Percentiles rank a stretch among this genome's conserved stretches.
phyloP scores from a whole-genome alignment of 2,797 vertebrate genomes.

The Phoebastria nigripes region DNA sequence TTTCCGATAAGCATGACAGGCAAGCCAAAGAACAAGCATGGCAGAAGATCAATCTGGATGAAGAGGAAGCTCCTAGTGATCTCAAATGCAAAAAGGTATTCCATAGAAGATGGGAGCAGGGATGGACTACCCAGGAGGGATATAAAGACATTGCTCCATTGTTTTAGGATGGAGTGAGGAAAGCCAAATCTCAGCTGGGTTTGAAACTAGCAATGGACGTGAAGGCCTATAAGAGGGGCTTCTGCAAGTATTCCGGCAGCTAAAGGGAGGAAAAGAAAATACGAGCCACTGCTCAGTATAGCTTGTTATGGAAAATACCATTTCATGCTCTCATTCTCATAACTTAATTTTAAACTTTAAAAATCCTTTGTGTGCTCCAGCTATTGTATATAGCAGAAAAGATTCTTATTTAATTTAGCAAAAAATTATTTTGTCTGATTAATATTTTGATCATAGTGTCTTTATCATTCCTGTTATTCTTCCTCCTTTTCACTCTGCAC shows the following conservation, averaged over 20 bases:
- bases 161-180: not conserved
- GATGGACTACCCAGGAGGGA: not conserved
- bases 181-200: not conserved
- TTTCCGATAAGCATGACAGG: not conserved
- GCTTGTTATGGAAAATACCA: not conserved
- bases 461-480: slow-evolving; percentile 7
- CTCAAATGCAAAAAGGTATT: not conserved
- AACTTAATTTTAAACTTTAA: not conserved
- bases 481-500: not conserved
- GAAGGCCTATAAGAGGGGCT: not conserved
- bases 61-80: not conserved
- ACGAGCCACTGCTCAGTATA: not conserved
- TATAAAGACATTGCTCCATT: not conserved
- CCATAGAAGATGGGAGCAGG: not conserved
- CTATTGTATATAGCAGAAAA: not conserved
- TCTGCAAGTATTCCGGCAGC: not conserved
- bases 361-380: not conserved
- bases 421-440: slow-evolving; percentile 15
- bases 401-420: slow-evolving; percentile 5
- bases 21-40: not conserved
- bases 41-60: not conserved
- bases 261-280: not conserved
- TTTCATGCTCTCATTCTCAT: not conserved
- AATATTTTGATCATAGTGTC: not conserved
- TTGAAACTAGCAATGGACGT: not conserved